Conservation (phyloP, 2,113 vertebrate species). For the Helogale parvula region DNA sequence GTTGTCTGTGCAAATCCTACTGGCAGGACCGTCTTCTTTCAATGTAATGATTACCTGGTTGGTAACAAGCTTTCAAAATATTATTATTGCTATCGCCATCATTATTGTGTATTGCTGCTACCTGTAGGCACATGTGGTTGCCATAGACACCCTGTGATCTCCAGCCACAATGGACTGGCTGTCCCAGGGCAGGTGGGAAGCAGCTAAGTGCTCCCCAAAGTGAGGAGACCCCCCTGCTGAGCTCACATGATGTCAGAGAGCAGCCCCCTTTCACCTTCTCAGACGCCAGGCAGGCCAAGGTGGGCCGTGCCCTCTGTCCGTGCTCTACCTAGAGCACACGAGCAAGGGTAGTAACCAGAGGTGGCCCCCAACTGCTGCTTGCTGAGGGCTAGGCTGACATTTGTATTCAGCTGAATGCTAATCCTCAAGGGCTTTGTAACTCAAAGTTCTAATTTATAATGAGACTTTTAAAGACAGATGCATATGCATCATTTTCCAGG, state of each 20-base stretch:
- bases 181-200: background rate
- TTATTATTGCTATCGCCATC: too few relatives aligned
- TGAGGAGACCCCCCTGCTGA: background rate
- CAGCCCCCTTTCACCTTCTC: background rate
- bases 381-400: background rate
- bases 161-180: background rate
- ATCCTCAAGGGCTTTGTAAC: background rate
- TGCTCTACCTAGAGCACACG: background rate
- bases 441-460: constrained; percentile 25
- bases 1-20: background rate
- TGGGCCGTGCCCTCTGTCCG: fast-evolving
- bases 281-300: background rate
- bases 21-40: background rate
- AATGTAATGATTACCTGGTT: background rate
- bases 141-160: background rate
- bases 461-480: constrained; percentile 22
- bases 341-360: background rate
- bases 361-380: background rate
- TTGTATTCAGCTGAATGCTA: background rate
- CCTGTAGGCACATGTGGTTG: background rate
- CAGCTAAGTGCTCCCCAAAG: background rate
- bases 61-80: background rate
- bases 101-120: background rate
- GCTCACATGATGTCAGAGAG: background rate
- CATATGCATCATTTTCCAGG: constrained; percentile 13